A percentile compares a stretch with the other conserved stretches of the same genome.
Evolutionary conservation across 2,888 invertebrate species (phyloP).

Genomic region (Ormyrus nitidulus): DNA sequence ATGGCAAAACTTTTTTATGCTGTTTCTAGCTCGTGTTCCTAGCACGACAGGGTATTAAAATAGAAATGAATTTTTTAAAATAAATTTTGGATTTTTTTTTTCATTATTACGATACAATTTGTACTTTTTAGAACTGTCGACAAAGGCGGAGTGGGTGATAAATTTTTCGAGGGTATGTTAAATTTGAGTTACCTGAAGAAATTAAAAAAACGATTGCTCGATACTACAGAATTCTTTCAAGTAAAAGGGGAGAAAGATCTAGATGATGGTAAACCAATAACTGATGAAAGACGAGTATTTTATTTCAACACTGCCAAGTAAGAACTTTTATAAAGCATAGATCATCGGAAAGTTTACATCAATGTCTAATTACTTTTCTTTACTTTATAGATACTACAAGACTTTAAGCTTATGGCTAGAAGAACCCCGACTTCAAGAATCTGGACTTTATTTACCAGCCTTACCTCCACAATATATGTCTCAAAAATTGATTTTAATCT

Average conservation of each 20-base stretch:
- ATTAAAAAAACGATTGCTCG: slow-evolving; percentile 82
- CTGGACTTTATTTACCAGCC: slow-evolving; percentile 81
- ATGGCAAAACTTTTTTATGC: slow-evolving; percentile 86
- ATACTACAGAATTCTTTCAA: slow-evolving; percentile 79
- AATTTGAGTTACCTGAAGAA: slow-evolving; percentile 82
- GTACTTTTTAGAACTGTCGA: slow-evolving; percentile 74
- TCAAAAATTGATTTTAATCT: slow-evolving; percentile 79
- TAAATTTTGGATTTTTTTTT: slow-evolving; percentile 17
- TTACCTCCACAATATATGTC: slow-evolving; percentile 86
- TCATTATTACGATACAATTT: slow-evolving; percentile 4
- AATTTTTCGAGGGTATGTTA: slow-evolving; percentile 85
- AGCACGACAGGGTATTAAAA: slow-evolving; percentile 68
- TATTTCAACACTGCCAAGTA: slow-evolving; percentile 71
- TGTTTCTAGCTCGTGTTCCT: slow-evolving; percentile 82
- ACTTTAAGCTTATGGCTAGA: slow-evolving; percentile 87
- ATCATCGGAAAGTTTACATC: background rate
- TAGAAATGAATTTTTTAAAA: background rate
- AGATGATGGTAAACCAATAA: slow-evolving; percentile 70
- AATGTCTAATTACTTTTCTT: slow-evolving; percentile 32
- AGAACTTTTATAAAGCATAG: slow-evolving; percentile 35
- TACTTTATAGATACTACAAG: slow-evolving; percentile 78
- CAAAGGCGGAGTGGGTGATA: slow-evolving; percentile 82
- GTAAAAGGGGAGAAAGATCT: slow-evolving; percentile 75
- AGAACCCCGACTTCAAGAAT: slow-evolving; percentile 84
- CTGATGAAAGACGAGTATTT: slow-evolving; percentile 71